Percentiles rank a stretch among this genome's conserved stretches.
phyloP scores from a whole-genome alignment of 1,140 invertebrate species.

The Drosophila lacertosa region DNA sequence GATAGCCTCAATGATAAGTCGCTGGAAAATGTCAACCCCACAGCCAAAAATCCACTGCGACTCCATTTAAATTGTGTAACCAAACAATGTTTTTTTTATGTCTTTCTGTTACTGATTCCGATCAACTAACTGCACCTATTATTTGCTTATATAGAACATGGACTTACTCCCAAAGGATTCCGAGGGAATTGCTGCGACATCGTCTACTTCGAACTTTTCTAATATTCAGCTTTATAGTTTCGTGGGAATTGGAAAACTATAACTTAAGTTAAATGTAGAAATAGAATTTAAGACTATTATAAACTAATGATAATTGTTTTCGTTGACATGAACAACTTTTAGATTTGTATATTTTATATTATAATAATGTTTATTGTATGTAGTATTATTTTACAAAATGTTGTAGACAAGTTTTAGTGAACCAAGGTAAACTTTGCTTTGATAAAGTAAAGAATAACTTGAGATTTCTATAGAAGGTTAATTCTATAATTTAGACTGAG shows the following conservation, averaged over 20 bases:
- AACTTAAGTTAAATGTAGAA: background rate
- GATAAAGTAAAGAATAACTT: no score
- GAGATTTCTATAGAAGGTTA: no score
- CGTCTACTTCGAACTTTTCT: background rate
- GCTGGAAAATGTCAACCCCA: slow-evolving; percentile 46
- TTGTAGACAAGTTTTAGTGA: no score
- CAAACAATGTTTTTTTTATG: background rate
- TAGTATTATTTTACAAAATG: no score
- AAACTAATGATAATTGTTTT: no score
- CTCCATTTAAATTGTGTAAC: slow-evolving; percentile 25
- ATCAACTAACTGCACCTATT: background rate
- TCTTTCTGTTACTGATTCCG: background rate
- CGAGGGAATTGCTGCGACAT: background rate
- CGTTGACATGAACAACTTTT: no score
- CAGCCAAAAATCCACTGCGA: background rate
- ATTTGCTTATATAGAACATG: background rate
- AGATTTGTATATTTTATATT: no score
- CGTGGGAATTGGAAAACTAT: no score
- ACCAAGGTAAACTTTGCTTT: no score
- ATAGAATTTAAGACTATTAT: no score
- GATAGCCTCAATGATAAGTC: slow-evolving; percentile 69
- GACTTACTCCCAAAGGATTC: background rate
- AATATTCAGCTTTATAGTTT: background rate
- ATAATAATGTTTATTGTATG: no score
- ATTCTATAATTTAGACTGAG: no score